Evolutionary conservation across 2,113 vertebrate genomes (phyloP).

Genomic region (Pterocles orientalis): DNA sequence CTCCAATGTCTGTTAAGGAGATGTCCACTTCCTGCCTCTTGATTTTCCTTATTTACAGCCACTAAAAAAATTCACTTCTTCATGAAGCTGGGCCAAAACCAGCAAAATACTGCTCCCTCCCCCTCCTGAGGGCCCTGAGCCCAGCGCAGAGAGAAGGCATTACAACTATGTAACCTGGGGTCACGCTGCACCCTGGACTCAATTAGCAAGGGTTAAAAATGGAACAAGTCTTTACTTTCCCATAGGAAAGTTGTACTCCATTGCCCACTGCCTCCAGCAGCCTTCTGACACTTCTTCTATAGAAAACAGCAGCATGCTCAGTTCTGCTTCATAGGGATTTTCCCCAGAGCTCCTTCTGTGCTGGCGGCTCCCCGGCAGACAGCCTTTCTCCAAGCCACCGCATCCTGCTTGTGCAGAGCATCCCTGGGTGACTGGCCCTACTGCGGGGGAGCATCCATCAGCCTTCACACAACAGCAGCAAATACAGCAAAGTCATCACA

Average conservation of each 20-base stretch:
- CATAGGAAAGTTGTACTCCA: conserved; percentile 67
- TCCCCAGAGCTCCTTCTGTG: neutral
- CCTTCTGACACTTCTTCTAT: conserved; percentile 24
- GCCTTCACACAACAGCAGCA: neutral
- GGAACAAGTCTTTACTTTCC: conserved; percentile 73
- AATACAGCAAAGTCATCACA: accelerated
- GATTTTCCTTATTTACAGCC: neutral
- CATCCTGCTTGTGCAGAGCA: neutral
- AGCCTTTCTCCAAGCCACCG: neutral
- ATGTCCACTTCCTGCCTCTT: conserved; percentile 37
- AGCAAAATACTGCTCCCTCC: conserved; percentile 51
- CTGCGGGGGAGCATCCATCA: accelerated
- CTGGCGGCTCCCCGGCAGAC: neutral
- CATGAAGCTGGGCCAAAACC: conserved; percentile 53
- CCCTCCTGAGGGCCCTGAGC: conserved; percentile 29
- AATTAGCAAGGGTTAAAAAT: conserved; percentile 78
- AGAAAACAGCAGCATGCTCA: conserved; percentile 20
- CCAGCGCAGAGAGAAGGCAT: conserved; percentile 46
- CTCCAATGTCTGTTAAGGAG: neutral
- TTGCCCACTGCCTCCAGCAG: conserved; percentile 16
- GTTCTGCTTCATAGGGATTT: neutral
- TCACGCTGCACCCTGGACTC: conserved; percentile 68
- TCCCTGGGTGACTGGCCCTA: neutral
- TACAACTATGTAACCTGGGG: conserved; percentile 73
- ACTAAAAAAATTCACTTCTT: conserved; percentile 18